Evolutionary conservation across 2,797 vertebrate species (phyloP).

Genomic region (Diplodus sargus): DNA sequence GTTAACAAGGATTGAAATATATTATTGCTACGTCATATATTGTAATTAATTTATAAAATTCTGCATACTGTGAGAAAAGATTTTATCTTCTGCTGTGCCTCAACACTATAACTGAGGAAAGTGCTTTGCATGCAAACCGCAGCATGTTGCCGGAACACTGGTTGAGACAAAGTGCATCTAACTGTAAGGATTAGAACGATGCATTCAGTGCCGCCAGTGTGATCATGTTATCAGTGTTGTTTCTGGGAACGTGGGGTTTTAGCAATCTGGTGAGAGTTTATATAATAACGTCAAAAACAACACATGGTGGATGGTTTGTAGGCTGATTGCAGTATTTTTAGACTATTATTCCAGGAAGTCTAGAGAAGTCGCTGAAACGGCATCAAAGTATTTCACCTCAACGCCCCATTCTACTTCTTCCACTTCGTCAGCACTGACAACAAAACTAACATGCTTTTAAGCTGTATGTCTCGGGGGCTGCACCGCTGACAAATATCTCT

Average conservation of each 20-base stretch:
- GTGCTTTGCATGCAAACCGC: background rate
- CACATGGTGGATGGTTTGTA: background rate
- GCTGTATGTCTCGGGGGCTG: background rate
- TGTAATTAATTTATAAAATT: too few species aligned
- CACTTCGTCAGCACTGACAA: background rate
- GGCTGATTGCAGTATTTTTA: background rate
- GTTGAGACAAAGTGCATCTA: background rate
- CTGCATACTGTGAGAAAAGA: too few species aligned
- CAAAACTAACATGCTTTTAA: background rate
- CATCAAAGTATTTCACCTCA: background rate
- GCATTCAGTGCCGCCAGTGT: background rate
- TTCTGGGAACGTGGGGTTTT: background rate
- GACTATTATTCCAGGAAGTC: background rate
- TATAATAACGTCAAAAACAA: background rate
- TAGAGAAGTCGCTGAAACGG: background rate
- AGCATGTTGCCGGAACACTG: background rate
- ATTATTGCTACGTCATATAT: too few species aligned
- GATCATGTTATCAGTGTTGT: background rate
- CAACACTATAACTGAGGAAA: too few species aligned
- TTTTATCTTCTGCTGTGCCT: too few species aligned
- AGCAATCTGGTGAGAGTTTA: too few species aligned
- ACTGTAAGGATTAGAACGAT: background rate
- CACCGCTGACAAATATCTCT: background rate
- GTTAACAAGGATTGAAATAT: too few species aligned
- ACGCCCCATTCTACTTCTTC: background rate